phyloP scores from a whole-genome alignment of 2,888 invertebrate species.

The Agrochola lota region DNA sequence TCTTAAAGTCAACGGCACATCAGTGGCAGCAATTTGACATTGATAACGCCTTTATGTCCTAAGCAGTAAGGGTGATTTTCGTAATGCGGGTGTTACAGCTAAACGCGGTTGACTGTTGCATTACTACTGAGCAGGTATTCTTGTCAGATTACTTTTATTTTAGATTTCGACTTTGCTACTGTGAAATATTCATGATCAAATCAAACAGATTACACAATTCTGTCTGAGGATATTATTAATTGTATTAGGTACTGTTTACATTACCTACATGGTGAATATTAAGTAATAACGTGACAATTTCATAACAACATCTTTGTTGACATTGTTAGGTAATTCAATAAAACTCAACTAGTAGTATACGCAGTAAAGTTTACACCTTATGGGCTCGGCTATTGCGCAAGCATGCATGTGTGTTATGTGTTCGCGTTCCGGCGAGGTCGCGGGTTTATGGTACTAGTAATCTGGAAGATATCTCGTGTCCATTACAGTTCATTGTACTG shows the following conservation, averaged over 20 bases:
- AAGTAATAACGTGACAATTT: conserved; percentile 19
- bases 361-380: conserved; percentile 46
- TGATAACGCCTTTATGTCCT: too few relatives aligned
- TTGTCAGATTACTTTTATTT: too few relatives aligned
- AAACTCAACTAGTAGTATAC: conserved; percentile 4
- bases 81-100: too few relatives aligned
- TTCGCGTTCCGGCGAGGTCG: conserved; percentile 57
- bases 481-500: conserved; percentile 38
- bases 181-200: conserved; percentile 3
- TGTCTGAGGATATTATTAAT: background rate
- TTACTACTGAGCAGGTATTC: too few relatives aligned
- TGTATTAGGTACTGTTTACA: background rate
- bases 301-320: conserved; percentile 35
- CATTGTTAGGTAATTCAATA: conserved; percentile 50
- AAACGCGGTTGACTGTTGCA: too few relatives aligned
- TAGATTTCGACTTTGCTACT: background rate
- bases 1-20: background rate
- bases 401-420: conserved; percentile 44
- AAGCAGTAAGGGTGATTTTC: too few relatives aligned
- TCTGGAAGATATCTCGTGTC: conserved; percentile 50
- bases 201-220: background rate
- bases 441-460: conserved; percentile 52
- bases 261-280: conserved; percentile 12
- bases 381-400: conserved; percentile 59
- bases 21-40: too few relatives aligned